Base-by-base conservation (phyloP, 2,888 invertebrate species). In the Esperia sulphurella region DNA sequence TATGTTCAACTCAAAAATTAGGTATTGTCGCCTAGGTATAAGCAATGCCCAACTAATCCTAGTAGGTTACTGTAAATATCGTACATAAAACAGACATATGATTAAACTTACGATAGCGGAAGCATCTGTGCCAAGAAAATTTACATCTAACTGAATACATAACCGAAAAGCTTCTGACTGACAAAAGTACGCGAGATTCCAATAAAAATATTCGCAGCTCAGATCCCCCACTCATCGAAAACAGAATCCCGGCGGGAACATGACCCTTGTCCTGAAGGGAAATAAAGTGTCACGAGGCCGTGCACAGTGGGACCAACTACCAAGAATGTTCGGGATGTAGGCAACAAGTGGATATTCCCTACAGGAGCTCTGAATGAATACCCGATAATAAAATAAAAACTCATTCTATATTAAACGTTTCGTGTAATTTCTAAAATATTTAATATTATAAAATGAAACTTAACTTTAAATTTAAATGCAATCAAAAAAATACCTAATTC, bases 251-350 rank as follows among this genome's bases (percentile, higher is more conserved):
- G 40, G 5, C 8, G 40, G 9, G 21, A 10, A 21, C 38, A 29
- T 40, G 51, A 54, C 54, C 49, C 51, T 54, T 45, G 48, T 51
- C 51, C 33, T 43, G 37, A 28, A 41, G 44, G 37, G 39, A 45
- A 40, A 50, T 48, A 49, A 46, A 48, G 41, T 49, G 52, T 46
- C 49, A 38, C 43, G 21, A 33, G 41, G 43, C 46, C 31, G 35
- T 40, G 14, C 28, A 10, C 40, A 10, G 40, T 9, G 40, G 40
- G 40, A 40, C 40, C 14, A 21, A 7, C 14, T n/a, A 10, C 10
- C 31, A 8, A 8, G 31, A 31, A 14, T 9, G 40, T 21, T n/a
- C 38, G 12, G 21, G 40, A 6, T 8, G 8, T 40, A 3, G 1
- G 40, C 40, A 40, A 40, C 40, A 40, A 40, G 40, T 40, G 40